phyloP scores from a whole-genome alignment of 1,140 invertebrate genomes.

The Whitmania pigra region DNA sequence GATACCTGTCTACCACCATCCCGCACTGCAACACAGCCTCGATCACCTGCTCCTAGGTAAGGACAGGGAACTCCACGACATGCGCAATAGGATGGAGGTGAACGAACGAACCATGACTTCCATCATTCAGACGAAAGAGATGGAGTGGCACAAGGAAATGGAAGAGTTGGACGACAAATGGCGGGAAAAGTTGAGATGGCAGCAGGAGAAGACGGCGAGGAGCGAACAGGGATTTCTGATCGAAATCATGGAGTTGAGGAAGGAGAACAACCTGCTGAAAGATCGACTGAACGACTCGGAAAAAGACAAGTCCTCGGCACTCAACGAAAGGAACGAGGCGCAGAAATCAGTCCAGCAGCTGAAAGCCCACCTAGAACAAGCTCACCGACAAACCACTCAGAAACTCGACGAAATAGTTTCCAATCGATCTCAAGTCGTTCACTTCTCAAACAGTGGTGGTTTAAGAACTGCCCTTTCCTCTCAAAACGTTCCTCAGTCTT shows the following conservation, averaged over 20 bases:
- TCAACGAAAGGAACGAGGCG: neutral
- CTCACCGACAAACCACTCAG: neutral
- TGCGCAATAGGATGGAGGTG: neutral
- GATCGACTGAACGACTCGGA: neutral
- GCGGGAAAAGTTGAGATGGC: neutral
- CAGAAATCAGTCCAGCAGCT: neutral
- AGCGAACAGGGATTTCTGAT: neutral
- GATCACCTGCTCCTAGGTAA: neutral
- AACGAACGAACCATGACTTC: neutral
- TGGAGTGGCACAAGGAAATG: neutral
- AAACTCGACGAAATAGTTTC: constrained; percentile 9
- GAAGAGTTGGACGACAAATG: neutral
- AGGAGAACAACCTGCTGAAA: neutral
- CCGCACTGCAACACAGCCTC: neutral
- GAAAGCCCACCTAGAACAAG: neutral
- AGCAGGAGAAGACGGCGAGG: neutral
- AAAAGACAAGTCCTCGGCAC: neutral
- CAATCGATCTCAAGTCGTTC: neutral
- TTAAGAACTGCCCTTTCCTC: neutral
- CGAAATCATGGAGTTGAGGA: neutral
- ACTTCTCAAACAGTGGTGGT: neutral
- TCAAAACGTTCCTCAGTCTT: neutral
- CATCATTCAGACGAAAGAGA: neutral
- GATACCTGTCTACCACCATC: too few species aligned
- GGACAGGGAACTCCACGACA: neutral